Conservation (phyloP, 2,113 vertebrate species). For the Macquaria ambigua region DNA sequence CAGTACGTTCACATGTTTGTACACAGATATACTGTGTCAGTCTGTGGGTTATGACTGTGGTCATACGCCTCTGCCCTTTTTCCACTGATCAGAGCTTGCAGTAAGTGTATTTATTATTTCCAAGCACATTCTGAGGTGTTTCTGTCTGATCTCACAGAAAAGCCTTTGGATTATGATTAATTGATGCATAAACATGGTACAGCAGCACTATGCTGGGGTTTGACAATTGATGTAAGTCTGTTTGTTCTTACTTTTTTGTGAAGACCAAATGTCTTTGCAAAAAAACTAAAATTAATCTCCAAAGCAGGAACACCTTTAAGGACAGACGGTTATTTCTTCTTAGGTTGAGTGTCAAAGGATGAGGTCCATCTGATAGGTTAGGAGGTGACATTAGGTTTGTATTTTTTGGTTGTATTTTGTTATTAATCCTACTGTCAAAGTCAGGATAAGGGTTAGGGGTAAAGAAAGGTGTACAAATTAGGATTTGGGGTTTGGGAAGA, state of each 20-base stretch:
- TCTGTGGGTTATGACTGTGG: conserved; percentile 15
- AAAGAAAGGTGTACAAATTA: background rate
- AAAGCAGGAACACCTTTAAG: background rate
- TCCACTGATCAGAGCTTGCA: conserved; percentile 29
- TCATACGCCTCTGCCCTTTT: conserved; percentile 29
- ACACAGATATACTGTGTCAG: background rate
- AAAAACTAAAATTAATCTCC: background rate
- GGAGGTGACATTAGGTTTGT: background rate
- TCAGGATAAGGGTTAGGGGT: background rate
- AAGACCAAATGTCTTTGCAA: background rate
- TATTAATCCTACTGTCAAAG: background rate
- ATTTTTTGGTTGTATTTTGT: conserved; percentile 5
- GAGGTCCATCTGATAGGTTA: background rate
- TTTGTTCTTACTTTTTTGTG: background rate
- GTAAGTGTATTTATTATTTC: conserved; percentile 31
- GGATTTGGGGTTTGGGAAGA: background rate
- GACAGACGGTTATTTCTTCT: background rate
- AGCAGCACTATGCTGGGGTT: background rate
- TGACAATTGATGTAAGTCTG: background rate
- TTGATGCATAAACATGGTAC: background rate
- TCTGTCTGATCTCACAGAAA: conserved; percentile 3
- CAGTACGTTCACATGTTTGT: conserved; percentile 30
- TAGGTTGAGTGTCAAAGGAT: background rate
- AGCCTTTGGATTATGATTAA: background rate
- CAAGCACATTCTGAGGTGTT: background rate